These are phyloP conservation scores for Apis florea DNA, from an alignment of 1,140 invertebrate species.

Conservation along the genomic window DNA sequence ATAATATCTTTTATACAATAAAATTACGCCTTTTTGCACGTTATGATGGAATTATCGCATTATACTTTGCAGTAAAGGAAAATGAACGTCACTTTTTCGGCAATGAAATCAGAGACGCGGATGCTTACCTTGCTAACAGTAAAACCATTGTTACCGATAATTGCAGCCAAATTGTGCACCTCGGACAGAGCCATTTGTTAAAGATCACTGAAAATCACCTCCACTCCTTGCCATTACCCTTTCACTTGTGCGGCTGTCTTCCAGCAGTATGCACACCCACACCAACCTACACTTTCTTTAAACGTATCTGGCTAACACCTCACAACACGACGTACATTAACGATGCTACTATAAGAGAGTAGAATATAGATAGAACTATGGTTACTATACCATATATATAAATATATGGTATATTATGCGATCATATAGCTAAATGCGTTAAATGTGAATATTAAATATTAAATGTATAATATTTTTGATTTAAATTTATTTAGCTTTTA, in stretches of 20 bases:
- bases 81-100: constrained; percentile 35
- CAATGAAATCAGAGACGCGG: constrained; percentile 18
- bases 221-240: constrained; percentile 71
- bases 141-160: constrained; percentile 75
- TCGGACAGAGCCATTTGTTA: constrained; percentile 77
- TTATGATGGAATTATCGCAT: constrained; percentile 13
- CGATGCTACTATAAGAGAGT: constrained; percentile 30
- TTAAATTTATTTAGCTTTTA: not conserved
- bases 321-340: constrained; percentile 26
- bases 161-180: constrained; percentile 74
- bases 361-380: constrained; percentile 31
- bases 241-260: constrained; percentile 61
- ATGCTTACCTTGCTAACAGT: constrained; percentile 70
- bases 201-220: constrained; percentile 61
- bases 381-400: constrained; percentile 13
- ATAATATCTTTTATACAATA: not conserved
- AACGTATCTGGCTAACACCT: constrained; percentile 36
- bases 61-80: constrained; percentile 29
- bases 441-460: not conserved
- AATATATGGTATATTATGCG: not conserved
- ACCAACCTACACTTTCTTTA: constrained; percentile 36
- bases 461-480: not conserved
- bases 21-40: not conserved
- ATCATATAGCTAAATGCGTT: not conserved
- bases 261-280: constrained; percentile 45